A percentile compares a stretch with the other conserved stretches of the same genome.
Conservation (phyloP, 2,888 invertebrate genomes). For the Cantharis rufa region DNA sequence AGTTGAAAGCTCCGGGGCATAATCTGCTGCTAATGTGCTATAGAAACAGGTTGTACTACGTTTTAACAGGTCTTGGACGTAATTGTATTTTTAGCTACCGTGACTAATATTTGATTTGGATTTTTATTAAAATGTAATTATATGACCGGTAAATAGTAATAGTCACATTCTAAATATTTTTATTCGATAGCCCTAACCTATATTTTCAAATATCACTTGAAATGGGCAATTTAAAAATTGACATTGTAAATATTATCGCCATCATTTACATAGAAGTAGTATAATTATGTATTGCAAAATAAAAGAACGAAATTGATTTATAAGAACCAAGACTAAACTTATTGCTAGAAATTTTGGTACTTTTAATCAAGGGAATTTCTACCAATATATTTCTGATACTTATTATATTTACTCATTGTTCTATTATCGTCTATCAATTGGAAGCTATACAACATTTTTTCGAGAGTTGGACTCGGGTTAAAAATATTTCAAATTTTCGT, state of each 20-base stretch:
- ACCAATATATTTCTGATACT: no score
- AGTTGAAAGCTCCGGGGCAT: conserved; percentile 1
- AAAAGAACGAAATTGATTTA: no score
- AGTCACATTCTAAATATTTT: neutral
- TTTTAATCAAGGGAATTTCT: no score
- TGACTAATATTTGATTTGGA: conserved; percentile 1
- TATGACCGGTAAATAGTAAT: neutral
- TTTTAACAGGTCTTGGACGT: conserved; percentile 7
- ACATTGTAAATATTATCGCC: neutral
- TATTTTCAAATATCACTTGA: neutral
- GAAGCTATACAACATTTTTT: no score
- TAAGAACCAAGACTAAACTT: no score
- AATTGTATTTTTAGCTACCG: conserved; percentile 9
- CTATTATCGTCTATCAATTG: no score
- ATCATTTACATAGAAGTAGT: no score
- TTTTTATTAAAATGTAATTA: neutral
- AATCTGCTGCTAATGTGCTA: conserved; percentile 9
- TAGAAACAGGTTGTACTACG: conserved; percentile 17
- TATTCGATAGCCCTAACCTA: neutral
- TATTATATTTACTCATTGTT: no score
- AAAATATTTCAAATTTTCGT: no score
- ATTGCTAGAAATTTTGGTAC: no score
- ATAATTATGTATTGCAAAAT: no score
- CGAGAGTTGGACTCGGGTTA: no score
- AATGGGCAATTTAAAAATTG: neutral